Percentiles rank a stretch among this genome's conserved stretches.
Evolutionary conservation across 1,140 invertebrate species (phyloP).

Genomic region (Neodiprion pinetum): DNA sequence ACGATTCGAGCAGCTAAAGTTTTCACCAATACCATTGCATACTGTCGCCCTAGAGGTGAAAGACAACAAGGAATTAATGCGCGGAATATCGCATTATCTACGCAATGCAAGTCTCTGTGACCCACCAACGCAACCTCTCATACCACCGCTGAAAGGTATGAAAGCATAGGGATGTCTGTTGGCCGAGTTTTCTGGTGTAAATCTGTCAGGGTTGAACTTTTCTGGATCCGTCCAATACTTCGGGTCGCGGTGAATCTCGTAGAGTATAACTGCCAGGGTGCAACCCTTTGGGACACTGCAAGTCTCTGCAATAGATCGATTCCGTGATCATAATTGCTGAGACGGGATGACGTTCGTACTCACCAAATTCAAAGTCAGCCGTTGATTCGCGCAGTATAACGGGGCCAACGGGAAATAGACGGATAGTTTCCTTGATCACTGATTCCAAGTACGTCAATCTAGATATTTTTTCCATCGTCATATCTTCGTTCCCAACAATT

Average conservation of each 20-base stretch:
- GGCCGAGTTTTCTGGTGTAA: constrained; percentile 62
- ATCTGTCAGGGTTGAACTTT: constrained; percentile 72
- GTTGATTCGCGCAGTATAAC: constrained; percentile 52
- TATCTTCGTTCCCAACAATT: not conserved
- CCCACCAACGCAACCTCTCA: constrained; percentile 55
- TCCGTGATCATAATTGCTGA: not conserved
- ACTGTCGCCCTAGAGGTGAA: constrained; percentile 55
- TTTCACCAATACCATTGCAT: constrained; percentile 59
- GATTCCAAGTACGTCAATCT: constrained; percentile 30
- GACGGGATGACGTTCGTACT: constrained; percentile 14
- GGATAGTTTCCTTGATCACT: constrained; percentile 55
- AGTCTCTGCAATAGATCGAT: constrained; percentile 17
- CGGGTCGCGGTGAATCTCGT: constrained; percentile 56
- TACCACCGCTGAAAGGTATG: constrained; percentile 67
- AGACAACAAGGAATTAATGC: constrained; percentile 4
- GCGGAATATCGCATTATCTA: not conserved
- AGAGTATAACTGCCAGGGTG: constrained; percentile 50
- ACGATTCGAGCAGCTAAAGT: constrained; percentile 51
- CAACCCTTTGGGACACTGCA: constrained; percentile 43
- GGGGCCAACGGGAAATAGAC: constrained; percentile 64
- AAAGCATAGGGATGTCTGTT: constrained; percentile 59
- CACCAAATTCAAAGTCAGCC: constrained; percentile 28
- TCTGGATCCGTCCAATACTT: constrained; percentile 69
- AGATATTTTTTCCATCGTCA: constrained; percentile 17
- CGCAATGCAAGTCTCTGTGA: not conserved